Evolutionary conservation across 2,888 invertebrate species (phyloP), one percentile per base, ranked within the genome.

Genomic region (Diplolepis rosae): DNA sequence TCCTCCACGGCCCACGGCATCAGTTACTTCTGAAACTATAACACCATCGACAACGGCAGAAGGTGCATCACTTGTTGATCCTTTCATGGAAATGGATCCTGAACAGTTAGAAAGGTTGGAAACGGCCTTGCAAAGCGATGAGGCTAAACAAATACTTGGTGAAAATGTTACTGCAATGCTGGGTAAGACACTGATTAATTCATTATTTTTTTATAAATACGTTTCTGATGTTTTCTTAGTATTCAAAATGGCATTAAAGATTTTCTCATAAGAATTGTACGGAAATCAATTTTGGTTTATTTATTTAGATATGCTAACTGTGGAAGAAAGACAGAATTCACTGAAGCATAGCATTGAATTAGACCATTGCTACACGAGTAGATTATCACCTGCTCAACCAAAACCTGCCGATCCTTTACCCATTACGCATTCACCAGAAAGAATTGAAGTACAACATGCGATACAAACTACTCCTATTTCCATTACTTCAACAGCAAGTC

Each of bases 311-410:
- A 89, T 89, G 88, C 72, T 89, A 45, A 86, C 88, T n/a, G 86
- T 88, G 28, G 90, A 91, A 83, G 91, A 91, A 76, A 89, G 90
- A 79, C 90, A 92, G 71, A 90, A 92, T 81, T 92, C 94, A 4
- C 92, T 88, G 61, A 81, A 84, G 68, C 84, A 87, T 52, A 85
- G 83, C 65, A 84, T 94, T 79, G 92, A 92, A 83, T 92, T 95
- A 89, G 95, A 95, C 87, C 95, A 96, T 84, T 95, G 95, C 84
- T 95, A 95, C 79, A 95, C 95, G 52, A 92, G 93, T 54, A 91
- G 92, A 35, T 74, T 82, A 32, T 86, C 84, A 42, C 93, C 87
- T 6, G 77, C 92, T 35, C 93, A 94, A 70, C 93, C 94, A 32
- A 91, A 91, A 80, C 92, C 86, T 22, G 79, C 77, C 30, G 86